A percentile compares a stretch with the other conserved stretches of the same genome.
phyloP scores from a whole-genome alignment of 2,888 invertebrate genomes.

The Rotaria macrura region DNA sequence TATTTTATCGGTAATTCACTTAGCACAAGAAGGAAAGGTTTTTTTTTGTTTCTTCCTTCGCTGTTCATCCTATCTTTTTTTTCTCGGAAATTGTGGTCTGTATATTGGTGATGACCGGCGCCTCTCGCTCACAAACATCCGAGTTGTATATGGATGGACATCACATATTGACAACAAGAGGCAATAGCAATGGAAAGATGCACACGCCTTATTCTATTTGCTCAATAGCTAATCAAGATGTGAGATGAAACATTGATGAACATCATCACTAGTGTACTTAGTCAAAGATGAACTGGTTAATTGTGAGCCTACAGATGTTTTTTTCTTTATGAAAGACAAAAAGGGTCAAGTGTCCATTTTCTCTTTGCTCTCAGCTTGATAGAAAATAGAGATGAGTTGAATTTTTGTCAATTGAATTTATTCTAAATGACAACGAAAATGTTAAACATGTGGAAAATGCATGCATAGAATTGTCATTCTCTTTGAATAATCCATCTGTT shows the following conservation, averaged over 20 bases:
- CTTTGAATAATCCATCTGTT: not conserved
- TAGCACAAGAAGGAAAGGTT: conserved; percentile 8
- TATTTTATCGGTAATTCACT: conserved; percentile 1
- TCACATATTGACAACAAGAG: not conserved
- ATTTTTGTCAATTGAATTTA: not conserved
- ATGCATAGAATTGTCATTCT: not conserved
- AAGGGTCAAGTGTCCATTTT: conserved; percentile 12
- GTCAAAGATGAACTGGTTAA: not conserved
- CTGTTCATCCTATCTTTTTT: not conserved
- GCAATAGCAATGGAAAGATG: not conserved
- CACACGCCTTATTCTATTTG: conserved; percentile 3
- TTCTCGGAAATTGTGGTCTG: not conserved
- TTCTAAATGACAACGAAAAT: not conserved
- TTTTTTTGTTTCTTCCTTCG: not conserved
- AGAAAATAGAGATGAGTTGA: not conserved
- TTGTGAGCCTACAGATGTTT: not conserved
- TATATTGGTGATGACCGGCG: conserved; percentile 4
- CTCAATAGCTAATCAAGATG: not conserved
- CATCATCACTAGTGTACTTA: not conserved
- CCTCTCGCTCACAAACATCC: not conserved
- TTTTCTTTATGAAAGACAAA: not conserved
- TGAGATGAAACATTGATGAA: not conserved
- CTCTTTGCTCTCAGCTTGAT: conserved; percentile 12
- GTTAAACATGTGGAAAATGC: not conserved
- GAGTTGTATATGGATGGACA: not conserved